A percentile compares a stretch with the other conserved stretches of the same genome.
phyloP scores from a whole-genome alignment of 2,888 invertebrate species.

The Hoplodrina ambigua region DNA sequence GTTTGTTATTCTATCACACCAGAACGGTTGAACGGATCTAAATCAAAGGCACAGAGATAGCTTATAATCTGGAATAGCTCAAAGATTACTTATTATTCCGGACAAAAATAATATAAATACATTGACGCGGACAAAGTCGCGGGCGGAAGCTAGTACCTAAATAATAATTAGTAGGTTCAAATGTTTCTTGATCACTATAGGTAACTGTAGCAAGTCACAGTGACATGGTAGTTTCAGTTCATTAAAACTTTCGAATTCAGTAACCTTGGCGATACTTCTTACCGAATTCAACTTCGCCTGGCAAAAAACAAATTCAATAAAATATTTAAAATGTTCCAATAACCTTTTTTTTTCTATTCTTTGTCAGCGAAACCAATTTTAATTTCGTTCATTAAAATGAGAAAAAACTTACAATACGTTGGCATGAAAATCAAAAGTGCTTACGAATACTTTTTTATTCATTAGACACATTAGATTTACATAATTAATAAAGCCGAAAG shows the following conservation, averaged over 20 bases:
- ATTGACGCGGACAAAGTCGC: too few species aligned
- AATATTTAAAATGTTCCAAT: slow-evolving; percentile 31
- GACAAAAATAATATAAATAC: not conserved
- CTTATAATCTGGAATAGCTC: too few species aligned
- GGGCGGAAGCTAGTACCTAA: too few species aligned
- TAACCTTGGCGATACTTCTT: slow-evolving; percentile 49
- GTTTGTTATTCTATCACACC: too few species aligned
- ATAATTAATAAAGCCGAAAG: not conserved
- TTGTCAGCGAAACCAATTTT: slow-evolving; percentile 41
- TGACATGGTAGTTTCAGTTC: slow-evolving; percentile 44
- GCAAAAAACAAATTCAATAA: slow-evolving; percentile 37
- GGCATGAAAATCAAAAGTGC: slow-evolving; percentile 10
- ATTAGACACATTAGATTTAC: not conserved
- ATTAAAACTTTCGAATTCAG: slow-evolving; percentile 43
- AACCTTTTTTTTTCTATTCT: slow-evolving; percentile 29
- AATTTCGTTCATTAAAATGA: slow-evolving; percentile 9
- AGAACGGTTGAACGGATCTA: too few species aligned
- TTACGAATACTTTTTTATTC: not conserved
- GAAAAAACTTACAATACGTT: slow-evolving; percentile 13
- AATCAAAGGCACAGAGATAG: too few species aligned
- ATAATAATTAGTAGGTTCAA: slow-evolving; percentile 8
- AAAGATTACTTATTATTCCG: too few species aligned
- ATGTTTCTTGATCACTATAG: slow-evolving; percentile 1
- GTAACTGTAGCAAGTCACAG: slow-evolving; percentile 37
- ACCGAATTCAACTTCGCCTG: slow-evolving; percentile 15